Evolutionary conservation across 2,888 invertebrate species (phyloP).

Genomic region (Mimumesa dahlbomi): DNA sequence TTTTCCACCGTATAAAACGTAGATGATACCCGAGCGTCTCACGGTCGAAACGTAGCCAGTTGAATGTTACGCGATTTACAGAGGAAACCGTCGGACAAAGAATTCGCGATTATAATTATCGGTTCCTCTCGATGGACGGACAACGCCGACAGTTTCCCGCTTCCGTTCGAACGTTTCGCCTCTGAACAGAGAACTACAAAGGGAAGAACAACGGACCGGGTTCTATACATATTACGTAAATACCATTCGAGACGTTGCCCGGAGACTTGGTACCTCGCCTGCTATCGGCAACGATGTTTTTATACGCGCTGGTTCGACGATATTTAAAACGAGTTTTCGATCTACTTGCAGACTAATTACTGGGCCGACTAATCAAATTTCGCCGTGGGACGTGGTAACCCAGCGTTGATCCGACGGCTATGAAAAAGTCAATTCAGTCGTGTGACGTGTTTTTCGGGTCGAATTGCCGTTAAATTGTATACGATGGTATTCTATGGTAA

Average conservation of each 20-base stretch:
- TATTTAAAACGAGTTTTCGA: slow-evolving; percentile 44
- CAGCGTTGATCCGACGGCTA: neutral
- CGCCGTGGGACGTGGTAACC: slow-evolving; percentile 21
- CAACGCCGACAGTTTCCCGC: too few relatives aligned
- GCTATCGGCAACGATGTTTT: too few relatives aligned
- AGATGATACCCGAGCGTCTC: neutral
- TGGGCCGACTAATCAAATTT: slow-evolving; percentile 39
- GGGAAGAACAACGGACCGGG: too few relatives aligned
- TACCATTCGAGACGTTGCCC: too few relatives aligned
- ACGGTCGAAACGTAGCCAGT: neutral
- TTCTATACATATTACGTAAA: too few relatives aligned
- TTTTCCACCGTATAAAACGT: slow-evolving; percentile 16
- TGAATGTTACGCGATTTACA: neutral
- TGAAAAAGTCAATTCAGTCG: too few relatives aligned
- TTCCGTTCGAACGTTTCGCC: too few relatives aligned
- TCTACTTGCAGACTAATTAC: slow-evolving; percentile 41
- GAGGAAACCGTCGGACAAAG: slow-evolving; percentile 3
- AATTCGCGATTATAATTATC: slow-evolving; percentile 32
- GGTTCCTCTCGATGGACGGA: neutral
- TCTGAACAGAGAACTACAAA: too few relatives aligned
- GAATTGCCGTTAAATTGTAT: neutral
- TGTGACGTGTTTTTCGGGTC: too few relatives aligned
- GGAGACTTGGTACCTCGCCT: too few relatives aligned
- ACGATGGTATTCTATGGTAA: too few relatives aligned
- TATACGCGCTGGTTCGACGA: too few relatives aligned